Evolutionary conservation across 2,888 invertebrate genomes (phyloP), one percentile per base, ranked within the genome.

Genomic region (Cheilosia pagana): DNA sequence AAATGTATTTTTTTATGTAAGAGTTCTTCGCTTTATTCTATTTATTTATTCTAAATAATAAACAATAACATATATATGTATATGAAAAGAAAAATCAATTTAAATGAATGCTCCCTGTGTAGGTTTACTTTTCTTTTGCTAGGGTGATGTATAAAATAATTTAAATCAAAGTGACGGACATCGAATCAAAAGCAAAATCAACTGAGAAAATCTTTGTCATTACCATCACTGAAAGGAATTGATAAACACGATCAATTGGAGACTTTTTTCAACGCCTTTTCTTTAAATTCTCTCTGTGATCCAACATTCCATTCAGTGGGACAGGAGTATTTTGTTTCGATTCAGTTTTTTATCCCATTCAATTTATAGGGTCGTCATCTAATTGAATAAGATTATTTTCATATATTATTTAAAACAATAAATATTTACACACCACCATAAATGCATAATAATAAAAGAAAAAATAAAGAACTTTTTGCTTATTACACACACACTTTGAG

Each of bases 341-440:
- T 62, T 41, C 35, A 62, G 62, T 28, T 14, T 55, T 41, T 23
- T 52, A 10, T n/a, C 53, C 43, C 21, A 43, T n/a, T 53, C 62
- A 31, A 65, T 19, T 45, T 16, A n/a, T 55, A 35, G 31, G 12
- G 35, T 35, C 50, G 65, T 86, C 78, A 78, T 60, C 74, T 75
- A 59, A 85, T 48, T 65, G 45, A 57, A 35, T 72, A 72, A 71
- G 62, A 76, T 70, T 79, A 72, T 86, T 87, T 87, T 81, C 62
- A 78, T 72, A 76, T 81, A 76, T 82, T 65, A 82, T 72, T 81
- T 85, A 82, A 76, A 82, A 72, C n/a, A 72, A 55, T 72, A 86
- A 72, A 87, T 86, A 87, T 87, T 82, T 76, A 87, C 81, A 76
- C 86, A 75, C 86, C 75, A 87, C 86, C 77, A 71, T 50, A 57